Base-by-base conservation (phyloP, 2,888 invertebrate species). In the Lasioglossum marginatum region DNA sequence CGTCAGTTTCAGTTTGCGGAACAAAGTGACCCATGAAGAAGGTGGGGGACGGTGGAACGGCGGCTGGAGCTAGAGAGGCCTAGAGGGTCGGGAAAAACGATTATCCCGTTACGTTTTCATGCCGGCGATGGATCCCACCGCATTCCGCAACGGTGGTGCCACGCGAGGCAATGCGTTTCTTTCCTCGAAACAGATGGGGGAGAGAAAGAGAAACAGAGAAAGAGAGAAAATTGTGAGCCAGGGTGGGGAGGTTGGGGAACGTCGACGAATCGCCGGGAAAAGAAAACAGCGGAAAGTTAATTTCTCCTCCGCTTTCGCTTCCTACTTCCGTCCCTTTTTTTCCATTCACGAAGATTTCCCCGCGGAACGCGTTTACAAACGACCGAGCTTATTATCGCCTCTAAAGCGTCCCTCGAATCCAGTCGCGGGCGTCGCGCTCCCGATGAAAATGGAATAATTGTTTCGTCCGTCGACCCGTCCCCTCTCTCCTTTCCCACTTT, bases 1-100 rank as follows among this genome's bases (percentile, higher is more conserved):
- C 86, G 89, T 87, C 87, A 82, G 88, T 86, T 90, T 86, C 82
- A 84, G 89, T 84, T 86, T 85, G 83, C 81, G 63, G 70, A 74
- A 83, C 80, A 76, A 85, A 86, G 80, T 60, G 52, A 63, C 60
- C 79, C 27, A 57, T 63, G 63, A 78, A 78, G 83, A 43, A 79
- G 63, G 63, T 31, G 63, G 57, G 19, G 79, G 57, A 72, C 74
- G 79, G 48, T 1, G 19, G 66, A 4, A 27, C 5, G 27, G 63
- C 63, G 27, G 60, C n/a, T 27, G 63, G 27, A 63, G 63, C 63
- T 16, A 31, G 23, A 34, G 71, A 77, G 77, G 80, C 76, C 77
- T 63, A 43, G 76, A 34, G 63, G 45, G 71, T 77, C 71, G 43
- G 40, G 77, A 85, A 66, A 88, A 86, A 83, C 82, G 88, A 89